Base-by-base conservation (phyloP, 2,113 vertebrate genomes). In the Microcebus tavaratra region DNA sequence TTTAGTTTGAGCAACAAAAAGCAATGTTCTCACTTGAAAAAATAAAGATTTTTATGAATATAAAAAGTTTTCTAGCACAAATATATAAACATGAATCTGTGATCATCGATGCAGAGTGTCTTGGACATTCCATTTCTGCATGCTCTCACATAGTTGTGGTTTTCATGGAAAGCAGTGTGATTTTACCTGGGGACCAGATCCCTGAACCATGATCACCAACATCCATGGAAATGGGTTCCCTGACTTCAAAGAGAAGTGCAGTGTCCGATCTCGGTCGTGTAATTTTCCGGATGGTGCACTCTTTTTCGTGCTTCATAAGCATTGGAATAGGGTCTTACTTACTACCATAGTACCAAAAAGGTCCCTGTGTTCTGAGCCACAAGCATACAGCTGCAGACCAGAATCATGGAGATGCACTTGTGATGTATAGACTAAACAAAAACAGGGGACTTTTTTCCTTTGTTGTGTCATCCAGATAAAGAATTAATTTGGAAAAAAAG, bases 191-290 rank as follows among this genome's bases (percentile, higher is more conserved):
- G 72, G 13, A 59, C 31, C 59, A 20, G 14, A 13, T 6, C 29
- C 53, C 23, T 3, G 14, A 0, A 0, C 31, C 27, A 36, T 31
- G 8, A 0, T n/a, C 48, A 17, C 20, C 39, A 25, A 11, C 2
- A 21, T 17, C 29, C 45, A 20, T 1, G 8, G 39, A 79, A 48
- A 23, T 18, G 34, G 63, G 59, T 48, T 2, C 25, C 6, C 3
- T 36, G 9, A 39, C 29, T 39, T 73, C 42, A 12, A 11, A 42
- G 10, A 45, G 78, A 10, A 63, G n/a, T 11, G 8, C 6, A 5
- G 45, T 1, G 6, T 34, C 9, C 21, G 31, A 18, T 31, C 21
- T 68, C 31, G 7, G 53, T n/a, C 20, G 0, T 1, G 2, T 1
- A 6, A 13, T 29, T 57, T 55, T n/a, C 59, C 80, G 20, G 27